Evolutionary conservation across 2,797 vertebrate genomes (phyloP), one percentile per base, ranked within the genome.

Genomic region (Halcyon badia): DNA sequence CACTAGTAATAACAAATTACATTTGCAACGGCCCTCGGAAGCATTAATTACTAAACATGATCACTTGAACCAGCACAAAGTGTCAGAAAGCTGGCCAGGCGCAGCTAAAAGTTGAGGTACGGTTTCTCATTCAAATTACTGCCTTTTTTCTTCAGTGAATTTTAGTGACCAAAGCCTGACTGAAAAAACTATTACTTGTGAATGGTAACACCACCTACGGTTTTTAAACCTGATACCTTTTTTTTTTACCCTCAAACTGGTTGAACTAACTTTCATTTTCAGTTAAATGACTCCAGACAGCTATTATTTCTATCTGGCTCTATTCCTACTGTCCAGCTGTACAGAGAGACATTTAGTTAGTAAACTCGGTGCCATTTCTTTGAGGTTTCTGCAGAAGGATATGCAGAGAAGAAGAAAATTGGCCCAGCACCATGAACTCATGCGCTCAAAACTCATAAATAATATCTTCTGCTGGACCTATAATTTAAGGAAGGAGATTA

Each of bases 391-490:
- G 52, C 71, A 93, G 75, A 93, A 89, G 58, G 17, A 68, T 80
- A 58, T 30, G 37, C 61, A 83, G 71, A 87, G 91, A 85, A 89
- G 28, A 84, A 95, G 77, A 89, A 89, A 89, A 84, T 35, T 80
- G 91, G 69, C 51, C 73, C 71, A 91, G 31, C 25, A 56, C 48
- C 83, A 90, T 37, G 46, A 80, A 87, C 73, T 77, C 35, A 35
- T 35, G 35, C 71, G 44, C 83, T 90, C 76, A 95, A 94, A 96
- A 68, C 44, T 71, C 77, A 89, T 94, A 88, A 93, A 89, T 88
- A 93, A 73, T 64, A 73, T 39, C 48, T 92, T 95, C 64, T 90
- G 14, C 39, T 83, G 75, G 68, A 80, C 41, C 52, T 78, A 61
- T 83, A 89, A 95, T 93, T 93, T 80, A 90, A 92, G 69, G 70